A percentile compares a stretch with the other conserved stretches of the same genome.
These are phyloP conservation scores for Lagocephalus sceleratus DNA, from an alignment of 2,797 vertebrate genomes.

Conservation along the genomic window DNA sequence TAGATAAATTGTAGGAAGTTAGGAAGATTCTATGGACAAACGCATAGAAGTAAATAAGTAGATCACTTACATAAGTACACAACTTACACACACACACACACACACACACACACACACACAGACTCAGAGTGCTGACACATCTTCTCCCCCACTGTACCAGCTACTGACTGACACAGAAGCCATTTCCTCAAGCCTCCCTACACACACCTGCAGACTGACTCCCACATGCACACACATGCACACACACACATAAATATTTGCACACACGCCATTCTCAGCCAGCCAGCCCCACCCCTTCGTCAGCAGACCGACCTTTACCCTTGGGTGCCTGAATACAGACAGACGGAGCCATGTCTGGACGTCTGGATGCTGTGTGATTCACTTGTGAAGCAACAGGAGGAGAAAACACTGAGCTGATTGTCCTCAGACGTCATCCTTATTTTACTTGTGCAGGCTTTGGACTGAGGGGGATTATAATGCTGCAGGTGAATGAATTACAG, in stretches of 20 bases:
- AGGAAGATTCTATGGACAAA: too few species aligned
- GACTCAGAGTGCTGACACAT: constrained; percentile 15
- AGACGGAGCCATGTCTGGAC: constrained; percentile 50
- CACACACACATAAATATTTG: background rate
- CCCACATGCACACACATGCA: constrained; percentile 11
- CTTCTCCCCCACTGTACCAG: constrained; percentile 27
- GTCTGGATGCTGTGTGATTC: constrained; percentile 58
- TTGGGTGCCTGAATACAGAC: constrained; percentile 26
- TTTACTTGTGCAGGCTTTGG: constrained; percentile 42
- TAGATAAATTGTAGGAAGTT: too few species aligned
- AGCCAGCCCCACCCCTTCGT: constrained; percentile 24
- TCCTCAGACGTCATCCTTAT: constrained; percentile 31
- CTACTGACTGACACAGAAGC: constrained; percentile 25
- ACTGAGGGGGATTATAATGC: constrained; percentile 28
- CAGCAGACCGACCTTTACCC: constrained; percentile 40
- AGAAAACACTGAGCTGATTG: constrained; percentile 49
- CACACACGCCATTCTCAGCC: background rate
- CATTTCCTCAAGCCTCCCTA: constrained; percentile 32
- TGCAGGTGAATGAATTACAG: constrained; percentile 17
- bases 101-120: too few species aligned
- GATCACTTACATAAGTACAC: too few species aligned
- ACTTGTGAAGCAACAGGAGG: constrained; percentile 27
- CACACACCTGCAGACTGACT: constrained; percentile 44
- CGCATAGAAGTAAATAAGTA: too few species aligned
- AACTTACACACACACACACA: too few species aligned